Evolutionary conservation across 2,888 invertebrate species (phyloP).

Genomic region (Acanthosoma haemorrhoidale): DNA sequence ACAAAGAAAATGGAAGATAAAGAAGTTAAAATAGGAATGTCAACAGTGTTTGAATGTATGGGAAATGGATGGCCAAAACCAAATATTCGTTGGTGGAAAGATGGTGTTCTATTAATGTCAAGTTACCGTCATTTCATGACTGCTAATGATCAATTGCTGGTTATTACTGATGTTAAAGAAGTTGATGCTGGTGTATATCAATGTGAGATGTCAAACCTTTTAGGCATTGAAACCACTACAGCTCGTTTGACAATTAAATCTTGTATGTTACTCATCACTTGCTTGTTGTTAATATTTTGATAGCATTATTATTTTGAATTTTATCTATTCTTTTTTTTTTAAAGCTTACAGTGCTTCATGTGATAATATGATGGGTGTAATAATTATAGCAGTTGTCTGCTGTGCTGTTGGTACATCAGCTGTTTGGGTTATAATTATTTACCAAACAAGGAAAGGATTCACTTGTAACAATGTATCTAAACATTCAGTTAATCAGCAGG

Average conservation of each 20-base stretch:
- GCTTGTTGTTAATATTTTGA: background rate
- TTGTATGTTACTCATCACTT: slow-evolving; percentile 45
- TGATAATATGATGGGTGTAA: slow-evolving; percentile 77
- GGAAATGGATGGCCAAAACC: slow-evolving; percentile 80
- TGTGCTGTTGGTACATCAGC: slow-evolving; percentile 87
- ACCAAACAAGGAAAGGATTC: slow-evolving; percentile 66
- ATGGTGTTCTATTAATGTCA: slow-evolving; percentile 63
- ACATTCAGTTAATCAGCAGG: slow-evolving; percentile 34
- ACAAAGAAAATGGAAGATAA: slow-evolving; percentile 79
- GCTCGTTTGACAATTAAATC: slow-evolving; percentile 67
- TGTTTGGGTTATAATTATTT: slow-evolving; percentile 87
- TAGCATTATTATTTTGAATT: background rate
- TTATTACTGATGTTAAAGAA: slow-evolving; percentile 73
- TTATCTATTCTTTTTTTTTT: slow-evolving; percentile 42
- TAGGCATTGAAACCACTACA: slow-evolving; percentile 69
- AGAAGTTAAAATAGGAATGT: slow-evolving; percentile 72
- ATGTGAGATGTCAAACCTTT: slow-evolving; percentile 81
- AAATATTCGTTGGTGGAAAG: slow-evolving; percentile 76
- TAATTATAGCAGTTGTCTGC: slow-evolving; percentile 83
- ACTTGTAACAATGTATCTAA: slow-evolving; percentile 18
- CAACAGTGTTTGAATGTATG: slow-evolving; percentile 83
- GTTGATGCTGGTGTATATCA: slow-evolving; percentile 81
- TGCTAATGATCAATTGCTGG: slow-evolving; percentile 77
- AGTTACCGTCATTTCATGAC: slow-evolving; percentile 83
- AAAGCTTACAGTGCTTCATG: slow-evolving; percentile 56